Conservation (phyloP, 2,888 invertebrate species). For the Netelia melanura region DNA sequence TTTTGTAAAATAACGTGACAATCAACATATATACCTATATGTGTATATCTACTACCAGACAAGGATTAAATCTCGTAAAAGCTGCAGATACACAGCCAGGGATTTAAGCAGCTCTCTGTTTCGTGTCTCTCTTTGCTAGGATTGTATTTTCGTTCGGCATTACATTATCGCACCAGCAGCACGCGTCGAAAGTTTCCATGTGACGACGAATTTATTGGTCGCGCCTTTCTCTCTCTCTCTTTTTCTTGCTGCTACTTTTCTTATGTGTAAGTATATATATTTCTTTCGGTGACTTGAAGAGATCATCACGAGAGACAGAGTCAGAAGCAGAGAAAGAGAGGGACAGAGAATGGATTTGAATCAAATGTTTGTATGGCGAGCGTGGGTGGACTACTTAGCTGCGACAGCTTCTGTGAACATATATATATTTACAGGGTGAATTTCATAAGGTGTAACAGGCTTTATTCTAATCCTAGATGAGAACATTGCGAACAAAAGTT, state of each 20-base stretch:
- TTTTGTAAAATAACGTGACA: neutral
- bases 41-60: conserved; percentile 37
- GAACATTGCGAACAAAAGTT: no score
- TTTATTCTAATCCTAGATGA: no score
- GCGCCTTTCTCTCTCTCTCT: neutral
- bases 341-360: conserved; percentile 69
- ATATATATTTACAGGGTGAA: neutral
- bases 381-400: conserved; percentile 76
- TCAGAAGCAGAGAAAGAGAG: neutral
- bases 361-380: conserved; percentile 57
- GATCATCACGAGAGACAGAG: conserved; percentile 48
- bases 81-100: conserved; percentile 29
- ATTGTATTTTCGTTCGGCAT: conserved; percentile 15
- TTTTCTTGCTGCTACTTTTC: neutral
- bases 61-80: conserved; percentile 64
- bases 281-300: conserved; percentile 29
- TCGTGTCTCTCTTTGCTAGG: conserved; percentile 36
- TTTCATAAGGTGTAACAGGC: no score
- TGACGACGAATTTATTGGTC: conserved; percentile 40
- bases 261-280: neutral
- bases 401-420: conserved; percentile 71
- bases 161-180: conserved; percentile 14
- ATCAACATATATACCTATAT: neutral
- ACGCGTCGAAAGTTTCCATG: conserved; percentile 32
- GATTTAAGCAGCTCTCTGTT: conserved; percentile 45